Evolutionary conservation across 2,888 invertebrate genomes (phyloP), one percentile per base, ranked within the genome.

Genomic region (Melanophora roralis): DNA sequence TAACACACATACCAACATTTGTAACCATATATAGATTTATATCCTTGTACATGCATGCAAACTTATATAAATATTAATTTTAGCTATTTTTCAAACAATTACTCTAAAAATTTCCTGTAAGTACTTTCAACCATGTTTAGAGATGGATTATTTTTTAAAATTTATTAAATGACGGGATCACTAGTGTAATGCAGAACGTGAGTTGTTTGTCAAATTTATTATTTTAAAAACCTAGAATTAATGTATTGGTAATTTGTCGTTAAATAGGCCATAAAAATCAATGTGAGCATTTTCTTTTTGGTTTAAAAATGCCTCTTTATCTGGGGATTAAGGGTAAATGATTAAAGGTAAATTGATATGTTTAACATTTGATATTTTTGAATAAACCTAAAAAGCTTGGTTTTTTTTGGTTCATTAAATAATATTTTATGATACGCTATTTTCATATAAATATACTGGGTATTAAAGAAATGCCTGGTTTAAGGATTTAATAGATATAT

Each of bases 31-130:
- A n/a, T 34, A 57, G 36, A 55, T 19, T 9, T 12, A 59, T 23
- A 12, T 27, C 16, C 2, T n/a, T 16, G n/a, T 5, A 19, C 6
- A 16, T 14, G 4, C n/a, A 23, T 40, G 47, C 57, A 75, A 38
- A 68, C 60, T 53, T 51, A 53, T 65, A 49, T 62, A 65, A 67
- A 75, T 75, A 75, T 75, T 75, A 75, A 71, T 75, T 80, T 80
- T 72, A 71, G 71, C 72, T 75, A 80, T 75, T 80, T 80, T 75
- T 80, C 71, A 80, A 75, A 75, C 79, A 80, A 80, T 80, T 80
- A 80, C 79, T 80, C 79, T 67, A 80, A 80, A 76, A 75, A 80
- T 72, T 75, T 80, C 75, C 79, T 71, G 75, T 75, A 68, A 75
- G 75, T 67, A 62, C 71, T 75, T 79, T 72, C 75, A 69, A 76